phyloP scores from a whole-genome alignment of 2,888 invertebrate genomes.

The Dichetophora obliterata region DNA sequence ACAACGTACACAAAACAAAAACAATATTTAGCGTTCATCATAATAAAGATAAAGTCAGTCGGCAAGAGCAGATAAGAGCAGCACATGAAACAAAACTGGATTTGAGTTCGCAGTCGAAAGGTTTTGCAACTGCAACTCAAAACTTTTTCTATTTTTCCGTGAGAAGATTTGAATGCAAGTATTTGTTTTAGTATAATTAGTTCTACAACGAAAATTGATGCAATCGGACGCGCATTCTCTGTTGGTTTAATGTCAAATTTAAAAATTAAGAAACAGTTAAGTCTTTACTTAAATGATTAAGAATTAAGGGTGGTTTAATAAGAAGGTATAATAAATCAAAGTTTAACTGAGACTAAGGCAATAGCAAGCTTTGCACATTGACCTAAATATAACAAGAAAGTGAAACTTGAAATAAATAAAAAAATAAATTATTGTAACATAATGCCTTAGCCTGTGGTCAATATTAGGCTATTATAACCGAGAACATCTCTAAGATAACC shows the following conservation, averaged over 20 bases:
- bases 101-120: neutral
- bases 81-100: neutral
- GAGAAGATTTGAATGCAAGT: neutral
- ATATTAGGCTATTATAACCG: neutral
- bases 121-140: constrained; percentile 13
- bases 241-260: neutral
- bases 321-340: too few relatives aligned
- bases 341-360: too few relatives aligned
- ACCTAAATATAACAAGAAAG: too few relatives aligned
- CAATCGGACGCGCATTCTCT: neutral
- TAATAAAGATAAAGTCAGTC: constrained; percentile 8
- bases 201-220: neutral
- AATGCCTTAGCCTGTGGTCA: neutral
- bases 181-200: neutral
- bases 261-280: neutral
- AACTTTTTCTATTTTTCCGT: neutral
- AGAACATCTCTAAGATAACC: neutral
- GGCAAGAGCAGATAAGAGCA: constrained; percentile 7
- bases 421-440: neutral
- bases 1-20: too few relatives aligned
- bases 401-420: too few relatives aligned
- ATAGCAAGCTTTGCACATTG: too few relatives aligned
- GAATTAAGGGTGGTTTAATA: too few relatives aligned
- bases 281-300: too few relatives aligned
- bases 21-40: neutral